phyloP scores from a whole-genome alignment of 2,113 vertebrate species.

The Crotalus horridus region DNA sequence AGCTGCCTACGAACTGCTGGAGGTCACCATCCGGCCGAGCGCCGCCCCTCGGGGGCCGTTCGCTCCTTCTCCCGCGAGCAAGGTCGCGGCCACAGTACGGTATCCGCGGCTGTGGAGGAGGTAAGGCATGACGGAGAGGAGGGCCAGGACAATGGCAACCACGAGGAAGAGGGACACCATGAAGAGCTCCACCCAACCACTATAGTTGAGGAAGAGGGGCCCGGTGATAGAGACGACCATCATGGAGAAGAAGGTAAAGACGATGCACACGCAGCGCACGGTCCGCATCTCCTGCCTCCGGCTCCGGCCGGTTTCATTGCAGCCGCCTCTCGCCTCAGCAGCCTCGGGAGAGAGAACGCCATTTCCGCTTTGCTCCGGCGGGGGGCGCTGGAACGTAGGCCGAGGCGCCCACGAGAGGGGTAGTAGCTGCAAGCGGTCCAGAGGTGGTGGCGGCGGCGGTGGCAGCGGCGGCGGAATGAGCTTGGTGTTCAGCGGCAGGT shows the following conservation, averaged over 20 bases:
- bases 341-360: neutral
- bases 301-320: constrained; percentile 62
- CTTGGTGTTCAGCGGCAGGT: constrained; percentile 90
- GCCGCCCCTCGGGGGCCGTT: neutral
- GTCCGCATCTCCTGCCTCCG: constrained; percentile 87
- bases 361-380: constrained; percentile 17
- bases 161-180: constrained; percentile 80
- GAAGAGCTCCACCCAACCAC: constrained; percentile 39
- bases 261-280: constrained; percentile 89
- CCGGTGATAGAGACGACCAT: constrained; percentile 85
- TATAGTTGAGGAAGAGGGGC: constrained; percentile 90
- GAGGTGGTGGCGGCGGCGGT: constrained; percentile 74
- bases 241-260: constrained; percentile 82
- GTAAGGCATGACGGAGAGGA: constrained; percentile 92
- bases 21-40: neutral
- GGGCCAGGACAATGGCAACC: constrained; percentile 88
- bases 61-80: constrained; percentile 16
- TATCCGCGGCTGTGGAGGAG: constrained; percentile 92
- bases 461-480: constrained; percentile 69
- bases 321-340: neutral
- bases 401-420: constrained; percentile 67
- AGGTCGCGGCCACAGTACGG: constrained; percentile 75
- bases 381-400: constrained; percentile 38
- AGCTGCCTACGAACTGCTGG: neutral
- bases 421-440: constrained; percentile 79